Evolutionary conservation across 2,888 invertebrate genomes (phyloP).

Genomic region (Yponomeuta malinellus): DNA sequence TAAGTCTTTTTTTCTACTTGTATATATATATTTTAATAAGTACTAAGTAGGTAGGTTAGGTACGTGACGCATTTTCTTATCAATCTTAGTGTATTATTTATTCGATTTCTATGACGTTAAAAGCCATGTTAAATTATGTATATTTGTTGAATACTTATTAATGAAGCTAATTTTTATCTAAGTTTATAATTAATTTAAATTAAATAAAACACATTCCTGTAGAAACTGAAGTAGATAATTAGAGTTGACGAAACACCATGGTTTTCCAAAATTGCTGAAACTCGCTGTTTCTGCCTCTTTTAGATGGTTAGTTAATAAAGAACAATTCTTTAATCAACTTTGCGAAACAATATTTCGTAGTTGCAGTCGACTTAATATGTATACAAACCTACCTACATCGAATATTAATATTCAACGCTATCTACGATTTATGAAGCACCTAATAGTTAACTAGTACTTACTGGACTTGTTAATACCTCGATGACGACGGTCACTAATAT

Average conservation of each 20-base stretch:
- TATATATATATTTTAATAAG: background rate
- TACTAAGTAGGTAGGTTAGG: background rate
- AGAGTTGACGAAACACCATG: too few relatives aligned
- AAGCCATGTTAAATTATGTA: background rate
- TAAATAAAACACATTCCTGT: background rate
- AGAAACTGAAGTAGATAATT: too few relatives aligned
- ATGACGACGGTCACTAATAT: conserved; percentile 23
- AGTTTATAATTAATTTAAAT: background rate
- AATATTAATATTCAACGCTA: background rate
- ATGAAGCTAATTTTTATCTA: background rate
- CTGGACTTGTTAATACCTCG: conserved; percentile 9
- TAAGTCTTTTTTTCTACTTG: background rate
- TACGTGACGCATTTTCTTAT: background rate
- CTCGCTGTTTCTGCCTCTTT: background rate
- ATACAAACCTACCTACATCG: background rate
- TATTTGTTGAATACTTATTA: too few relatives aligned
- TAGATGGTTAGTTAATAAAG: background rate
- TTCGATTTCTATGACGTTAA: background rate
- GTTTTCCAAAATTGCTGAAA: background rate
- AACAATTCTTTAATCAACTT: background rate
- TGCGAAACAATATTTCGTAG: background rate
- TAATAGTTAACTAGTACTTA: background rate
- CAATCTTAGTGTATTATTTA: background rate
- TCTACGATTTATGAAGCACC: background rate
- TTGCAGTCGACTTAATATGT: background rate